Conservation (phyloP, 2,797 vertebrate genomes). For the Galago senegalensis region DNA sequence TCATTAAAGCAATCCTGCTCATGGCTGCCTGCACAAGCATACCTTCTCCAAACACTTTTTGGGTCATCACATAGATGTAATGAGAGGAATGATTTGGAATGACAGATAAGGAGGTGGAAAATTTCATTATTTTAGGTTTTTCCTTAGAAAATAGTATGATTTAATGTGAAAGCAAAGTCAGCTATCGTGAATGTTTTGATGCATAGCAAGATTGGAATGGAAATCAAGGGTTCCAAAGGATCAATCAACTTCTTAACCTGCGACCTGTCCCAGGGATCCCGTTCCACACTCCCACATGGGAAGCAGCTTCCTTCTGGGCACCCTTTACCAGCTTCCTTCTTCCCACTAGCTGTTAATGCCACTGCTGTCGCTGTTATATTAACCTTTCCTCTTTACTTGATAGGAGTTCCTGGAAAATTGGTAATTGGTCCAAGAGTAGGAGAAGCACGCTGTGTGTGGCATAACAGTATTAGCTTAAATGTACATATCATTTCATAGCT, state of each 20-base stretch:
- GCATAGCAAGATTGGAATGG: background rate
- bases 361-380: conserved; percentile 87
- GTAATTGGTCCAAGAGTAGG: conserved; percentile 89
- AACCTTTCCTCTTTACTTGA: conserved; percentile 90
- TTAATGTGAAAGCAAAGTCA: background rate
- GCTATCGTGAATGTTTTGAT: background rate
- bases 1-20: background rate
- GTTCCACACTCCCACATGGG: background rate
- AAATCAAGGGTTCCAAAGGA: background rate
- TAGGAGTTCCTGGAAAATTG: conserved; percentile 89
- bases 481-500: background rate
- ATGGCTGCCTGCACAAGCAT: background rate
- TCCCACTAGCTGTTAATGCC: conserved; percentile 87
- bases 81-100: background rate
- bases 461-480: background rate
- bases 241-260: background rate
- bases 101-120: background rate
- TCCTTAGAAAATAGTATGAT: background rate
- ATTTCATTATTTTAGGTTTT: background rate
- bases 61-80: background rate
- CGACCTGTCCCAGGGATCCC: background rate
- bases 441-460: conserved; percentile 79
- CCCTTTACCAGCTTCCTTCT: background rate
- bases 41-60: background rate
- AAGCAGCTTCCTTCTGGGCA: background rate